Evolutionary conservation across 1,140 invertebrate species (phyloP), one percentile per base, ranked within the genome.

Genomic region (Riptortus pedestris): DNA sequence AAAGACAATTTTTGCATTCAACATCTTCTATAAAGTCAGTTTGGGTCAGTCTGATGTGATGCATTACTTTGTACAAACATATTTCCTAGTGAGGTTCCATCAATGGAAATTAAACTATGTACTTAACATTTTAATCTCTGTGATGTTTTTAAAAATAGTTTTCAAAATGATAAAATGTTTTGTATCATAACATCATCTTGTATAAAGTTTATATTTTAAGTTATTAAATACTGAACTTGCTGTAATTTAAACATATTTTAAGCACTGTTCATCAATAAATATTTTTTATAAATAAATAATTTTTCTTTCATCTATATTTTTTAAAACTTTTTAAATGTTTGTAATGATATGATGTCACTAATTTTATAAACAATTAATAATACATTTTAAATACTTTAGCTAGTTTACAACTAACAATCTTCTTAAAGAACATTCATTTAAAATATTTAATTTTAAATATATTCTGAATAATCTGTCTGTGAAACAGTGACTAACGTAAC

Each of bases 281-380:
- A 43, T 58, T 57, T 64, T 31, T 47, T 52, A 38, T n/a, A n/a
- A n/a, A n/a, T n/a, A 51, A 45, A 52, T 29, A 51, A 51, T 20
- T 63, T 33, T 52, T 47, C 45, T 29, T 51, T 51, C 2, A 51
- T 47, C 20, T 48, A 28, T 51, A 24, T 48, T 63, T 55, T 51
- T 63, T 63, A 61, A 47, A 45, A 47, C 31, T 20, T 20, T 26
- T 22, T 61, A 26, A 38, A 61, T 22, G 45, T 61, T 61, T 61
- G n/a, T n/a, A n/a, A n/a, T n/a, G 60, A 61, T 61, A 61, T 61
- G 60, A 61, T 47, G 60, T 61, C 60, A 61, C 45, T 27, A 20
- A 59, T 29, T 47, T 20, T 47, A 47, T 47, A 47, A 45, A 47
- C 22, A 47, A 38, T 47, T 47, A 47, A 47, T 47, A 47, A 4